A percentile compares a stretch with the other conserved stretches of the same genome.
These are phyloP conservation scores for Perizoma affinitatum DNA, from an alignment of 2,888 invertebrate genomes.

Conservation along the genomic window DNA sequence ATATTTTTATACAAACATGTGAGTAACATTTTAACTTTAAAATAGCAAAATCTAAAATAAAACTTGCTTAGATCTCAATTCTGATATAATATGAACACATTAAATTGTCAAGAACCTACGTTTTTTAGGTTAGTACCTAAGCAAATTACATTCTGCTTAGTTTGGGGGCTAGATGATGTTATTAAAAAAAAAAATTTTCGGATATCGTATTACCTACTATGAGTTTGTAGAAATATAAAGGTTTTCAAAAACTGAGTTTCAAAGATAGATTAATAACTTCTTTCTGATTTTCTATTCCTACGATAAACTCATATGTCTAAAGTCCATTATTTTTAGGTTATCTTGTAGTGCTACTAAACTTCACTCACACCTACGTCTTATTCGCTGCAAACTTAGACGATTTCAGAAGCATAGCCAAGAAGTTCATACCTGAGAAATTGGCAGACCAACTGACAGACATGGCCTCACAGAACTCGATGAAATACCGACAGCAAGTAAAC, in stretches of 20 bases:
- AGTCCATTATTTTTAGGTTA: slow-evolving; percentile 19
- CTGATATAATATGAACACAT: too few relatives aligned
- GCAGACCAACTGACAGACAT: slow-evolving; percentile 48
- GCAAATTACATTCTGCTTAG: too few relatives aligned
- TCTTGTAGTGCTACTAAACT: slow-evolving; percentile 11
- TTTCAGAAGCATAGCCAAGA: slow-evolving; percentile 51
- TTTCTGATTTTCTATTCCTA: too few relatives aligned
- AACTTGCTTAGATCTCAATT: background rate
- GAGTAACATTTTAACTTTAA: slow-evolving; percentile 26
- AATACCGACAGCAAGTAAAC: slow-evolving; percentile 18
- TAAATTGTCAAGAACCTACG: too few relatives aligned
- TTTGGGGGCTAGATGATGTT: too few relatives aligned
- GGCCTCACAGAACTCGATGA: slow-evolving; percentile 29
- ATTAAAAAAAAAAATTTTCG: too few relatives aligned
- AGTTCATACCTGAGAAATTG: slow-evolving; percentile 47
- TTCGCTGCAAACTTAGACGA: slow-evolving; percentile 57
- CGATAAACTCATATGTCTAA: background rate
- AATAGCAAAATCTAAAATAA: background rate
- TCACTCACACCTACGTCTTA: slow-evolving; percentile 39
- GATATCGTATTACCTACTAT: too few relatives aligned
- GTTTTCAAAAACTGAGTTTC: too few relatives aligned
- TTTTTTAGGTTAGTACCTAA: too few relatives aligned
- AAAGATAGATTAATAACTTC: too few relatives aligned
- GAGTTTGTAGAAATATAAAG: too few relatives aligned
- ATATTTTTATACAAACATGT: slow-evolving; percentile 23